Evolutionary conservation across 2,113 vertebrate species (phyloP).

Genomic region (Zapus hudsonius): DNA sequence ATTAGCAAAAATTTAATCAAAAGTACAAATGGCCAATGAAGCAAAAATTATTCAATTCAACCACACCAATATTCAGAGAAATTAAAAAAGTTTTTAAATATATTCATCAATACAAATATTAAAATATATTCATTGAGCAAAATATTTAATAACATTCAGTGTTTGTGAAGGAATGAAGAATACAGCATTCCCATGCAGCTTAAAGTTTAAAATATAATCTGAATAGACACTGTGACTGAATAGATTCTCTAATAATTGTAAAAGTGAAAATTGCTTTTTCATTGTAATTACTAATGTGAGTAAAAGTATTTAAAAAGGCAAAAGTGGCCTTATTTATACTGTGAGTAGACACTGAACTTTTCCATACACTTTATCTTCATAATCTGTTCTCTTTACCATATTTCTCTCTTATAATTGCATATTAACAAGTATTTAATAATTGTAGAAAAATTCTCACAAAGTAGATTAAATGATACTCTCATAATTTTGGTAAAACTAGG

Average conservation of each 20-base stretch:
- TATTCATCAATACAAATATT: neutral
- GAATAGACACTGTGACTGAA: neutral
- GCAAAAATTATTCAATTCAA: neutral
- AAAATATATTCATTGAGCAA: neutral
- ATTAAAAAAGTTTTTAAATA: slow-evolving; percentile 19
- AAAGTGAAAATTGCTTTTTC: too few relatives aligned
- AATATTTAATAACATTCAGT: neutral
- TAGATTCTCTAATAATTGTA: too few relatives aligned
- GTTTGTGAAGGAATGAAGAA: neutral
- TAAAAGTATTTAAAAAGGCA: neutral
- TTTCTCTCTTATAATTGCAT: neutral
- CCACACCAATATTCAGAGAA: neutral
- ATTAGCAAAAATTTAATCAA: neutral
- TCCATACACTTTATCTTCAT: neutral
- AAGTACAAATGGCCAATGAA: neutral
- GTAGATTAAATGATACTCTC: neutral
- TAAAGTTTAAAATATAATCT: neutral
- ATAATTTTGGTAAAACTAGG: neutral
- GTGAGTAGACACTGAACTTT: neutral
- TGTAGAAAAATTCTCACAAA: neutral
- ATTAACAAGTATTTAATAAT: neutral
- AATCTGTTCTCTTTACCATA: neutral
- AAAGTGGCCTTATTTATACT: neutral
- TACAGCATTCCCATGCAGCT: neutral
- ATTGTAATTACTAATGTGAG: rapidly evolving